phyloP scores from a whole-genome alignment of 2,888 invertebrate genomes.

The Eristalis pertinax region DNA sequence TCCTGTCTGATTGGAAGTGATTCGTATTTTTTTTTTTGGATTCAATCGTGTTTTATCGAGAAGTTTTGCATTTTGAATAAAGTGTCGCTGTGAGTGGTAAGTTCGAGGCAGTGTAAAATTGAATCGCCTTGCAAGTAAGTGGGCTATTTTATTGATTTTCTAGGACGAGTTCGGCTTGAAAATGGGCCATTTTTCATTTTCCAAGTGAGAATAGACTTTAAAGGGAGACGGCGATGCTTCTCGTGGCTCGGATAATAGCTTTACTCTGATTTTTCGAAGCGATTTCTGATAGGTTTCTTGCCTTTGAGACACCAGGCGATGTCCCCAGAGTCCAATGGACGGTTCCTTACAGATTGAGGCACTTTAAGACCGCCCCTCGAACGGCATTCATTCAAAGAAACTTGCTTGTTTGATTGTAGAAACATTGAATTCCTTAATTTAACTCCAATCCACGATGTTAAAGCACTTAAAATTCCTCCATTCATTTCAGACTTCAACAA shows the following conservation, averaged over 20 bases:
- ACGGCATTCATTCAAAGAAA: too few species aligned
- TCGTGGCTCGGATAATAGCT: too few species aligned
- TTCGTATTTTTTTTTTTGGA: neutral
- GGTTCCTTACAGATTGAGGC: too few species aligned
- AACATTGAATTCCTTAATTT: too few species aligned
- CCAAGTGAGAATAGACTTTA: neutral
- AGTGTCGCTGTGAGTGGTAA: neutral
- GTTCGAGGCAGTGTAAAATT: slow-evolving; percentile 39
- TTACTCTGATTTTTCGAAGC: too few species aligned
- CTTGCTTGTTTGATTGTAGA: too few species aligned
- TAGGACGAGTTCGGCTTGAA: slow-evolving; percentile 34
- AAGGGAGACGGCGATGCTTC: neutral
- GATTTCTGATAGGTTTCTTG: too few species aligned
- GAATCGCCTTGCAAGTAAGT: slow-evolving; percentile 24
- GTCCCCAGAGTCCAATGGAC: too few species aligned
- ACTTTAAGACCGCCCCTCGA: too few species aligned
- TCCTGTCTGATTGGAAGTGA: neutral
- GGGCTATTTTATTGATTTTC: slow-evolving; percentile 62
- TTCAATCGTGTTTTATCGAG: neutral
- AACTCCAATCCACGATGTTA: neutral
- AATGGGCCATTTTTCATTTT: slow-evolving; percentile 20
- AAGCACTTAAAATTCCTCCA: slow-evolving; percentile 16
- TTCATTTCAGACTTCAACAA: slow-evolving; percentile 75
- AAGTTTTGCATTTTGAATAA: neutral
- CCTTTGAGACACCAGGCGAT: too few species aligned